phyloP scores from a whole-genome alignment of 1,140 invertebrate genomes.

The Archegozetes longisetosus region DNA sequence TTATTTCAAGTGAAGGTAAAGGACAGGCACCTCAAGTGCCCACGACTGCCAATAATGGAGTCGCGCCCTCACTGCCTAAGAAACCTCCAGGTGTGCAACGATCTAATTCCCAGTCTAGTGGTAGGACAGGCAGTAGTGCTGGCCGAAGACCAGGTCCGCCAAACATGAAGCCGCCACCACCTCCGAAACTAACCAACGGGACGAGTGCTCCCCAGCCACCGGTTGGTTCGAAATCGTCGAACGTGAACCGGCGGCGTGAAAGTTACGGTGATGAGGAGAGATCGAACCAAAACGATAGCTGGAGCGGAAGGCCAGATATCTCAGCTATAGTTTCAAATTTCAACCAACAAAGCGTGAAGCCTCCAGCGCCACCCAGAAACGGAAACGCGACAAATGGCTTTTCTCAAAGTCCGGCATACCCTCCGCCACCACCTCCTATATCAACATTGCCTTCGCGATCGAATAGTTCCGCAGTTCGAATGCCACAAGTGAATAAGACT shows the following conservation, averaged over 20 bases:
- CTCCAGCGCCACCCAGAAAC: conserved; percentile 6
- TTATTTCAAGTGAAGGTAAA: not conserved
- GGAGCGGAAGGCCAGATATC: not conserved
- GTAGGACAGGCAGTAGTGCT: not conserved
- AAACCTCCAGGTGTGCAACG: not conserved
- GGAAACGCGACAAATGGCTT: not conserved
- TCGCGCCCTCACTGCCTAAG: not conserved
- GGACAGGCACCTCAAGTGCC: conserved; percentile 7
- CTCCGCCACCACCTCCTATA: not conserved
- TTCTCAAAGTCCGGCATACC: not conserved
- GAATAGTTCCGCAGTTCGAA: not conserved
- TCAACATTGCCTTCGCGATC: not conserved
- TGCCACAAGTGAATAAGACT: not conserved
- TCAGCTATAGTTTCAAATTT: not conserved
- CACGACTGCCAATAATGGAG: not conserved
- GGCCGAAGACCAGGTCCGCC: not conserved
- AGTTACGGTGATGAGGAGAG: not conserved
- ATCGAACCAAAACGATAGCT: not conserved
- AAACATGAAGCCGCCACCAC: conserved; percentile 8
- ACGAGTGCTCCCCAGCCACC: not conserved
- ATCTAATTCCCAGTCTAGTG: conserved; percentile 1
- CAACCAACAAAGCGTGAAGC: not conserved
- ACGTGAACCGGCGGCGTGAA: not conserved
- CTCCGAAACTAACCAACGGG: not conserved
- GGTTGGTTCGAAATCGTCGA: not conserved